Conservation (phyloP, 2,888 invertebrate genomes). For the Oxytorus armatus region DNA sequence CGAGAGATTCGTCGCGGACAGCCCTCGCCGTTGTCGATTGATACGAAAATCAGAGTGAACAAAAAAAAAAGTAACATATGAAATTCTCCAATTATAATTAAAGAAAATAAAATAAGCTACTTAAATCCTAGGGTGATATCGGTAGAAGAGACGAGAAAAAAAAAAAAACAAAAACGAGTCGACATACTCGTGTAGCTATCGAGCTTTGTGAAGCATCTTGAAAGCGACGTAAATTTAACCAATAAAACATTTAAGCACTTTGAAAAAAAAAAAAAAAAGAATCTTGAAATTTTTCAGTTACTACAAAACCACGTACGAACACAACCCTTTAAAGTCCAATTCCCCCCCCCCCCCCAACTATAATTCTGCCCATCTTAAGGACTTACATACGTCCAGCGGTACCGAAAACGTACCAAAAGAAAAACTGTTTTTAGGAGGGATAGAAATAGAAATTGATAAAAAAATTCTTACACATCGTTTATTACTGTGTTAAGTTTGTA, state of each 20-base stretch:
- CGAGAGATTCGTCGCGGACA: too few species aligned
- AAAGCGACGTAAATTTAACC: constrained; percentile 73
- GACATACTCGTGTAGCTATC: constrained; percentile 31
- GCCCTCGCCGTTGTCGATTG: constrained; percentile 20
- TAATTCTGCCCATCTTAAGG: background rate
- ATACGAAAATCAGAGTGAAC: background rate
- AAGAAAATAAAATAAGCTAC: constrained; percentile 30
- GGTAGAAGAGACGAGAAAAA: constrained; percentile 21
- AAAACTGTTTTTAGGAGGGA: too few species aligned
- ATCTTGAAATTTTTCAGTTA: constrained; percentile 32
- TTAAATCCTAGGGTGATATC: constrained; percentile 31
- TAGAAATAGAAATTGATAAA: too few species aligned
- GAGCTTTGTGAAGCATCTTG: constrained; percentile 73
- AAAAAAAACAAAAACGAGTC: constrained; percentile 26
- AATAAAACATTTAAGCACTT: constrained; percentile 72
- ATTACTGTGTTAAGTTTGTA: too few species aligned
- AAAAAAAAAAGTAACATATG: constrained; percentile 2
- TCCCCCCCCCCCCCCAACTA: background rate
- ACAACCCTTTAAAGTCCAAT: background rate
- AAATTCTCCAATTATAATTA: too few species aligned
- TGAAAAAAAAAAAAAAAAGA: constrained; percentile 8
- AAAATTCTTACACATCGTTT: too few species aligned
- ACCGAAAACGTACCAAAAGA: too few species aligned
- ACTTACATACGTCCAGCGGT: too few species aligned
- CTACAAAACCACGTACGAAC: constrained; percentile 12